Base-by-base conservation (phyloP, 2,797 vertebrate species). In the Benthosema pterotum region DNA sequence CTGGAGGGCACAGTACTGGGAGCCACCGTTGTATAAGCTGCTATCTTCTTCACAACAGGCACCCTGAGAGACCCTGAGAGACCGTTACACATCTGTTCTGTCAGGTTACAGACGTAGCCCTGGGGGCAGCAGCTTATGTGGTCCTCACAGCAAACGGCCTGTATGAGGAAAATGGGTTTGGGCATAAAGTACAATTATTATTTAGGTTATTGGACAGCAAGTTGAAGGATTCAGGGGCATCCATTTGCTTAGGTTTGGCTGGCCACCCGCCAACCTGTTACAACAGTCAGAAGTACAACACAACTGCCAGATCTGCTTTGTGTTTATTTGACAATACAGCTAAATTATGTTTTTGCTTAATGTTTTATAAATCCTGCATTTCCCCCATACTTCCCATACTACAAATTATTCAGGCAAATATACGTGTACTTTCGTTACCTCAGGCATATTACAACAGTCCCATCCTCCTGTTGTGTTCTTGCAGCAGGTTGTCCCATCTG, bases 41-140 rank as follows among this genome's bases (percentile, higher is more conserved):
- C 65, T 0, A 65, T 0, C 61, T 86, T 90, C 53, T 67, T 0
- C 12, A 74, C 0, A 83, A 63, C 75, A 11, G 77, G 71, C 11
- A 52, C 9, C n/a, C n/a, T n/a, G n/a, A n/a, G n/a, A 0, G 82
- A 79, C 38, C 17, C 2, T 1, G 55, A 61, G 6, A 8, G 0
- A 2, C 25, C 47, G 0, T 83, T 73, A 13, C 86, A 89, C 2
- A 52, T 43, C 49, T 2, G 0, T 0, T 48, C 59, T 4, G 57
- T 13, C 52, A 65, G 1, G 42, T 89, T 75, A 22, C 87, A 89
- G 4, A 1, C 82, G 52, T 91, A 93, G 11, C 78, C 88, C 0
- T 82, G 85, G 1, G 94, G 95, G 69, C 96, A 98, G 86, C 96
- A 98, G 57, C 96, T 95, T 3, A 87, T 47, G 56, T 93, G 92